A percentile compares a stretch with the other conserved stretches of the same genome.
These are phyloP conservation scores for Diplodus puntazzo DNA, from an alignment of 2,797 vertebrate species.

Conservation along the genomic window DNA sequence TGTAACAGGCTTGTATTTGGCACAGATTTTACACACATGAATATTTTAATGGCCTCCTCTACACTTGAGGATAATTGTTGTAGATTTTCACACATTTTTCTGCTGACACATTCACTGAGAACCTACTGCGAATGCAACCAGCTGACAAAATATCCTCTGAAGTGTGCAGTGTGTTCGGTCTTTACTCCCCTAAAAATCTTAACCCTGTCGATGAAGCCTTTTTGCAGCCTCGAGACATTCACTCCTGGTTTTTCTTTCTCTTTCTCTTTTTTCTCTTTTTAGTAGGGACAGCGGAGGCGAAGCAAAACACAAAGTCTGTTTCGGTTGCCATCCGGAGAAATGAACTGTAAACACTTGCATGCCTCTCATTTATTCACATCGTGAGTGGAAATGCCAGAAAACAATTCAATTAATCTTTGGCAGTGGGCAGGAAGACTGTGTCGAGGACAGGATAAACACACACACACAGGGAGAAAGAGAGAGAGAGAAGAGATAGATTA, in stretches of 20 bases:
- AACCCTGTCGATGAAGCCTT: conserved; percentile 23
- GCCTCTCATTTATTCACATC: conserved; percentile 62
- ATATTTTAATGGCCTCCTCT: background rate
- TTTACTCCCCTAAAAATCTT: conserved; percentile 26
- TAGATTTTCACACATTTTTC: conserved; percentile 25
- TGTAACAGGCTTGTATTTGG: conserved; percentile 9
- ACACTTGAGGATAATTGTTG: conserved; percentile 1
- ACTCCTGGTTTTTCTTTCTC: conserved; percentile 41
- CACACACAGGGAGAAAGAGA: conserved; percentile 2
- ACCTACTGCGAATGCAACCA: conserved; percentile 13
- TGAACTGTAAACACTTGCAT: conserved; percentile 66
- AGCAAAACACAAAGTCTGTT: conserved; percentile 56
- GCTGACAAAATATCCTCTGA: conserved; percentile 23
- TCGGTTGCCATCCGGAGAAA: conserved; percentile 66
- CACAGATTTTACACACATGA: background rate
- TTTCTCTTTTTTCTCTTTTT: too few relatives aligned
- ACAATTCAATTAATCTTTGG: conserved; percentile 76
- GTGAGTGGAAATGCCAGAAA: conserved; percentile 69
- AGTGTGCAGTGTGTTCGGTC: background rate
- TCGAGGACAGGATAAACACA: conserved; percentile 52
- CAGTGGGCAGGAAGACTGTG: conserved; percentile 44
- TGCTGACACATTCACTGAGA: conserved; percentile 25
- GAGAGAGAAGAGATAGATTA: conserved; percentile 32
- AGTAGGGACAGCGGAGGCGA: conserved; percentile 36
- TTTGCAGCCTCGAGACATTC: conserved; percentile 31